These are phyloP conservation scores for Lepidurus apus DNA, from an alignment of 1,140 invertebrate species.

Conservation along the genomic window DNA sequence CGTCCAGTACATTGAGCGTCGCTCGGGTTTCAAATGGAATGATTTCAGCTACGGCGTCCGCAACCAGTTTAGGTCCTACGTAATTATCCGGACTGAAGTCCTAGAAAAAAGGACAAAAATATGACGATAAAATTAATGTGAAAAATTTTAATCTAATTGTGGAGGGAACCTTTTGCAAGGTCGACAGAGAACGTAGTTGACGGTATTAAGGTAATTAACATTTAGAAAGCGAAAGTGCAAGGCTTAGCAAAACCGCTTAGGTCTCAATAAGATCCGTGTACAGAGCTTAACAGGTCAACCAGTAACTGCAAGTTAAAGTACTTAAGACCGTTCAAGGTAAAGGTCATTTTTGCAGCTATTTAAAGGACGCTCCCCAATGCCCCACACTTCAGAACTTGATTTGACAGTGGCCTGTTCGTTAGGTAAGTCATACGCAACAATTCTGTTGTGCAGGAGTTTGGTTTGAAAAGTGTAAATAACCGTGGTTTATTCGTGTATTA, in stretches of 20 bases:
- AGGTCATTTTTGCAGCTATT: not conserved
- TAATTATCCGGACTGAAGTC: constrained; percentile 35
- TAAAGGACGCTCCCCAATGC: not conserved
- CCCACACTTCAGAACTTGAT: not conserved
- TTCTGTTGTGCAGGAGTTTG: no score
- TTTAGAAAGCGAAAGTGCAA: not conserved
- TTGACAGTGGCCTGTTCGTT: not conserved
- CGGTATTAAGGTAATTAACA: not conserved
- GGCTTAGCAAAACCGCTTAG: not conserved
- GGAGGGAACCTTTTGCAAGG: not conserved
- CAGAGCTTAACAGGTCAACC: not conserved
- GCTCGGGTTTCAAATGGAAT: constrained; percentile 34
- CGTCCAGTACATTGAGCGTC: constrained; percentile 41
- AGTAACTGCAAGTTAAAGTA: not conserved
- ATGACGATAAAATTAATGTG: not conserved
- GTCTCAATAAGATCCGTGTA: not conserved
- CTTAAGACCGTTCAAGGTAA: not conserved
- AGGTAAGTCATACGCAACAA: no score
- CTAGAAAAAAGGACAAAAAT: constrained; percentile 20
- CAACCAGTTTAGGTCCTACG: constrained; percentile 40
- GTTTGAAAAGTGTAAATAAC: not conserved
- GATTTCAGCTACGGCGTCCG: constrained; percentile 36
- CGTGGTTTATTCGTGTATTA: not conserved
- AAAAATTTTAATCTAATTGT: not conserved
- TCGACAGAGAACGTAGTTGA: not conserved